These are phyloP conservation scores for Etheostoma cragini DNA, from an alignment of 2,113 vertebrate genomes.

Conservation along the genomic window DNA sequence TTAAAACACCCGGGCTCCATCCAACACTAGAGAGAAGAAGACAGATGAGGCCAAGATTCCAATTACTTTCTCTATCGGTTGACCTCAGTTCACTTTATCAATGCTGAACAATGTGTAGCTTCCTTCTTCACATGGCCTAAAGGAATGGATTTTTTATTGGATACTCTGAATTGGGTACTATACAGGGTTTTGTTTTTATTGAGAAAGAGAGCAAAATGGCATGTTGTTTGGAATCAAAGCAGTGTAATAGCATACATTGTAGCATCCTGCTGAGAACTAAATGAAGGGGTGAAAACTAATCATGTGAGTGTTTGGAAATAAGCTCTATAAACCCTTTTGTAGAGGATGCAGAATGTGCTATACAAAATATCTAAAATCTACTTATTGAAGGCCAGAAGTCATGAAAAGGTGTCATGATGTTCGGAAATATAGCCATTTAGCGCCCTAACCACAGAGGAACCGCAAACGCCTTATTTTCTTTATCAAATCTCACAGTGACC, in stretches of 20 bases:
- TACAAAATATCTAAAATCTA: conserved; percentile 4
- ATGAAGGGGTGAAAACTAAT: neutral
- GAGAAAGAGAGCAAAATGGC: neutral
- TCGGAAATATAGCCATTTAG: conserved; percentile 10
- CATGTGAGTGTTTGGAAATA: conserved; percentile 14
- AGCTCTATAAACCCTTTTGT: conserved; percentile 11
- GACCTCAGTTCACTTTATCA: conserved; percentile 75
- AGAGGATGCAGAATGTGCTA: neutral
- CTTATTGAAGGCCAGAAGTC: conserved; percentile 20
- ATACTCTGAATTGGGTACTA: conserved; percentile 14
- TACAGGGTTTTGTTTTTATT: conserved; percentile 8
- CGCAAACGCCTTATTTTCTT: neutral
- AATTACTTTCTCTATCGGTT: conserved; percentile 79
- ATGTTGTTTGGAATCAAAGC: neutral
- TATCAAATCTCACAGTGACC: conserved; percentile 41
- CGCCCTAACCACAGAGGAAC: neutral
- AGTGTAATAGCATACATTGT: neutral
- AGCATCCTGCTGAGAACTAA: neutral
- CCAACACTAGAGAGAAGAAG: conserved; percentile 60
- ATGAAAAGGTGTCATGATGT: neutral
- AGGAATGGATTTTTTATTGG: conserved; percentile 17
- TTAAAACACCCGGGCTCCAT: conserved; percentile 65
- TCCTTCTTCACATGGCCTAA: conserved; percentile 31
- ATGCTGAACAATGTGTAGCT: conserved; percentile 53
- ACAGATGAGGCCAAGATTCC: conserved; percentile 72